These are phyloP conservation scores for Athalia circularis DNA, from an alignment of 2,888 invertebrate genomes.

Conservation along the genomic window DNA sequence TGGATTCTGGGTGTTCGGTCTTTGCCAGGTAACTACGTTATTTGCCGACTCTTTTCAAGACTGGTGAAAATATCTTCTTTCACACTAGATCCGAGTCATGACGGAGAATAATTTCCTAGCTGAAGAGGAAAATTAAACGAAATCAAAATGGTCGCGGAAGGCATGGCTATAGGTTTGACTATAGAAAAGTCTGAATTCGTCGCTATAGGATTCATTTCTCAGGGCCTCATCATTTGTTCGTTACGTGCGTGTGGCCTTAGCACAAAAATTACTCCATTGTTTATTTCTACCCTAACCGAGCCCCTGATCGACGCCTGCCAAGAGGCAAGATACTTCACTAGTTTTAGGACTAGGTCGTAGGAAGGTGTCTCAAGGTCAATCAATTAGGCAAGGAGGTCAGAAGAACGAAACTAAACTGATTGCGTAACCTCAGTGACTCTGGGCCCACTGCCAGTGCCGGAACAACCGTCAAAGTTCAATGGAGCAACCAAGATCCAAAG, in stretches of 20 bases:
- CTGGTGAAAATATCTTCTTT: too few species aligned
- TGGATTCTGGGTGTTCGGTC: slow-evolving; percentile 11
- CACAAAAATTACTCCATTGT: neutral
- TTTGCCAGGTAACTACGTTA: neutral
- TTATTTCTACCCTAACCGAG: neutral
- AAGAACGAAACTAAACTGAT: slow-evolving; percentile 59
- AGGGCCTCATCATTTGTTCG: too few species aligned
- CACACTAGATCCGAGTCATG: too few species aligned
- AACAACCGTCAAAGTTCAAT: slow-evolving; percentile 72
- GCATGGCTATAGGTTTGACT: too few species aligned
- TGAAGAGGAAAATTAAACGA: too few species aligned
- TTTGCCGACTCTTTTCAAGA: too few species aligned
- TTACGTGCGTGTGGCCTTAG: too few species aligned
- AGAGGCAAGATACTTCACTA: slow-evolving; percentile 15
- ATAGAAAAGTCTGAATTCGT: too few species aligned
- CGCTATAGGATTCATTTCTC: too few species aligned
- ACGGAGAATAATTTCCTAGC: too few species aligned
- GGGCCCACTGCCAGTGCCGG: slow-evolving; percentile 66
- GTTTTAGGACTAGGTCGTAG: slow-evolving; percentile 54
- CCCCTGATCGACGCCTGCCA: neutral
- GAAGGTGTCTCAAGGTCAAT: slow-evolving; percentile 69
- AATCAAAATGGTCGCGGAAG: too few species aligned
- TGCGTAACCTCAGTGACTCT: slow-evolving; percentile 64
- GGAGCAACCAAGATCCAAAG: slow-evolving; percentile 68
- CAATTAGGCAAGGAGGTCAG: slow-evolving; percentile 66